A percentile compares a stretch with the other conserved stretches of the same genome.
These are phyloP conservation scores for Lasius platythorax DNA, from an alignment of 2,888 invertebrate species.

Conservation along the genomic window DNA sequence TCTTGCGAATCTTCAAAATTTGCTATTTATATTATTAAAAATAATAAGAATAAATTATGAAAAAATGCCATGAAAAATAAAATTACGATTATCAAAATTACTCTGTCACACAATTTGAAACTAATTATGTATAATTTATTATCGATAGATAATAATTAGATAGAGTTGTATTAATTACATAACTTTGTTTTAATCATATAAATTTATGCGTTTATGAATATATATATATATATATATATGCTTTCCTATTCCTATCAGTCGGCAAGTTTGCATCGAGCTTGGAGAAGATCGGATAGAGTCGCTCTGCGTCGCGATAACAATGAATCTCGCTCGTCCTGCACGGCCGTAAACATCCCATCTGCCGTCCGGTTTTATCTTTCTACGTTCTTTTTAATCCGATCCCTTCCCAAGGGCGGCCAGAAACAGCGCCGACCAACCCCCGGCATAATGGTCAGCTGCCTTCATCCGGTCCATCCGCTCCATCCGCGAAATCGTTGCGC, in stretches of 20 bases:
- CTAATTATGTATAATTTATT: not conserved
- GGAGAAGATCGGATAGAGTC: conserved; percentile 37
- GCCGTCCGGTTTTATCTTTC: conserved; percentile 83
- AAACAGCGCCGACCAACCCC: conserved; percentile 60
- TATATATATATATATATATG: too few species aligned
- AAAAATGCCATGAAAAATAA: not conserved
- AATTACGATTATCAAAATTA: too few species aligned
- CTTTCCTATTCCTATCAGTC: not conserved
- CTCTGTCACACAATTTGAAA: too few species aligned
- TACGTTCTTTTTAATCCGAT: conserved; percentile 80
- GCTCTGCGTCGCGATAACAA: conserved; percentile 69
- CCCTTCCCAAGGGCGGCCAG: conserved; percentile 71
- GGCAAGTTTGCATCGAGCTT: not conserved
- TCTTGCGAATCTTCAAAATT: not conserved
- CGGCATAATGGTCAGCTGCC: conserved; percentile 80
- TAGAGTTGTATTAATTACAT: not conserved
- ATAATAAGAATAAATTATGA: not conserved
- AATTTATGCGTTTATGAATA: not conserved
- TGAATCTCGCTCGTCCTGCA: conserved; percentile 61
- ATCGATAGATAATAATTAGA: not conserved
- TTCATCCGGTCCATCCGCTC: conserved; percentile 60
- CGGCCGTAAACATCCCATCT: conserved; percentile 78
- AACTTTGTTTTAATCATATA: not conserved
- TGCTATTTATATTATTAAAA: not conserved
- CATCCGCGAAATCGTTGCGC: conserved; percentile 69